Evolutionary conservation across 2,888 invertebrate species (phyloP).

Genomic region (Hemithea aestivaria): DNA sequence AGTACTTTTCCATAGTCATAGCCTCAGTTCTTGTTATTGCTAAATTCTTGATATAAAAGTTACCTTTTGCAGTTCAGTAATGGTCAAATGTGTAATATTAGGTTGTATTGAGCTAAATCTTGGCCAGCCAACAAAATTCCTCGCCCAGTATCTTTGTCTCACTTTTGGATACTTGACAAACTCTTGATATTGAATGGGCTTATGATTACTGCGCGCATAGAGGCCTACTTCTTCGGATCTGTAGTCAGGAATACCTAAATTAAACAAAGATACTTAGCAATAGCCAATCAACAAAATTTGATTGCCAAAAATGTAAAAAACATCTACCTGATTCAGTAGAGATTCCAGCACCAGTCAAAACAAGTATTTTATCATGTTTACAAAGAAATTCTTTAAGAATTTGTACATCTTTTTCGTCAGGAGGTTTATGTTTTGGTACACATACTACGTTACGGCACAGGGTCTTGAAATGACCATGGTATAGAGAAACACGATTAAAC

Average conservation of each 20-base stretch:
- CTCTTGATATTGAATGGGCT: constrained; percentile 92
- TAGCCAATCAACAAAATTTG: no score
- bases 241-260: constrained; percentile 94
- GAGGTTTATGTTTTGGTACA: constrained; percentile 88
- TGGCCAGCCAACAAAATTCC: constrained; percentile 96
- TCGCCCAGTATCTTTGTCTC: constrained; percentile 95
- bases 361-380: constrained; percentile 78
- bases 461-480: constrained; percentile 20
- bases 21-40: no score
- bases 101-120: constrained; percentile 88
- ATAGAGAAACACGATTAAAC: constrained; percentile 28
- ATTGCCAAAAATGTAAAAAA: no score
- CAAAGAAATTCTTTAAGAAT: constrained; percentile 80
- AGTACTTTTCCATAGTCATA: no score
- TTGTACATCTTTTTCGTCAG: constrained; percentile 77
- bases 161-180: constrained; percentile 84
- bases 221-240: constrained; percentile 94
- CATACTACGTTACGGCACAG: constrained; percentile 44
- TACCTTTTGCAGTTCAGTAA: constrained; percentile 86
- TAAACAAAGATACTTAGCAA: neutral
- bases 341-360: constrained; percentile 96
- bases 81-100: constrained; percentile 86
- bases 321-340: constrained; percentile 93
- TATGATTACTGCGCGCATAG: constrained; percentile 90
- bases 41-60: no score